phyloP scores from a whole-genome alignment of 2,797 vertebrate genomes.

The Chelonia mydas region DNA sequence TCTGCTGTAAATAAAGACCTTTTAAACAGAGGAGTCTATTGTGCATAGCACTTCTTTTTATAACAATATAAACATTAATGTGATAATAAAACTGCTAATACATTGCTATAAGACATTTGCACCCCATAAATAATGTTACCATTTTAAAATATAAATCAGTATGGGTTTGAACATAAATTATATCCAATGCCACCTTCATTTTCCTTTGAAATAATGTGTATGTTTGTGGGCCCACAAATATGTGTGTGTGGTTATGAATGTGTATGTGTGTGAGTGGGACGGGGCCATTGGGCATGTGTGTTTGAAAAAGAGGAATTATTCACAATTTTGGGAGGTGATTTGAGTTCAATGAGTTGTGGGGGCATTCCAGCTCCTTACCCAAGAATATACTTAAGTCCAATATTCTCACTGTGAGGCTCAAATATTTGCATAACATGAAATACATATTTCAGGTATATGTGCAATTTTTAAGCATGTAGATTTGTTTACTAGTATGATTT shows the following conservation, averaged over 20 bases:
- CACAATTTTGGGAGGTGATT: not conserved
- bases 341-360: not conserved
- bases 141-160: not conserved
- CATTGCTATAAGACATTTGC: not conserved
- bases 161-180: not conserved
- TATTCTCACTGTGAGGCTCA: not conserved
- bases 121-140: not conserved
- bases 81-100: not conserved
- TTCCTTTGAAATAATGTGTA: not conserved
- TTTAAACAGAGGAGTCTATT: not conserved
- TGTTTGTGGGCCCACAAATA: not conserved
- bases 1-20: slow-evolving; percentile 1
- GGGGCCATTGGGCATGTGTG: accelerated
- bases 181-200: not conserved
- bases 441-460: slow-evolving; percentile 12
- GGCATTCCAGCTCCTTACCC: not conserved
- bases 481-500: not conserved
- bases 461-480: not conserved
- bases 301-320: not conserved
- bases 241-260: not conserved
- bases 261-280: not conserved
- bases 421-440: not conserved
- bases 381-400: not conserved
- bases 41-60: not conserved
- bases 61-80: not conserved